Conservation (phyloP, 37 sponge, comb jelly and placozoan genomes). For the Ephydatia muelleri region DNA sequence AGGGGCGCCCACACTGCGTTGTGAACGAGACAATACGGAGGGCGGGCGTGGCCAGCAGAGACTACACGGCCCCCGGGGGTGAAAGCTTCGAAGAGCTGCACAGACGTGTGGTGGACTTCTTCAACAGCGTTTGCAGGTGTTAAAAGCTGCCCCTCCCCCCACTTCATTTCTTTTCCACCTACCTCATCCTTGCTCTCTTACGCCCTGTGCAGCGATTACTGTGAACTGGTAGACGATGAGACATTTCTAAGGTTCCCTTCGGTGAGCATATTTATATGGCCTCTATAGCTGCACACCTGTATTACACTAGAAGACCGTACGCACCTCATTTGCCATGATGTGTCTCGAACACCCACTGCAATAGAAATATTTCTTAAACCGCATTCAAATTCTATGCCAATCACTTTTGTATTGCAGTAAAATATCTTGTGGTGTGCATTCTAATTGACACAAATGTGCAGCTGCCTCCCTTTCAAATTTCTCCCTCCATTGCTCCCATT, state of each 20-base stretch:
- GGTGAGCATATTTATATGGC: too few species aligned
- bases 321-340: too few species aligned
- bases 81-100: constrained; percentile 7
- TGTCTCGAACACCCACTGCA: too few species aligned
- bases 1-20: constrained; percentile 11
- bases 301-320: too few species aligned
- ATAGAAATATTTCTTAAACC: too few species aligned
- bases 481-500: too few species aligned
- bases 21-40: constrained; percentile 1
- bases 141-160: background rate
- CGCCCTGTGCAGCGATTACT: background rate
- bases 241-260: background rate
- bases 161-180: too few species aligned
- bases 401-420: too few species aligned
- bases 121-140: constrained; percentile 6
- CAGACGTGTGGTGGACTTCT: constrained; percentile 5
- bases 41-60: constrained; percentile 4
- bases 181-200: background rate
- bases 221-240: background rate
- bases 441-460: too few species aligned
- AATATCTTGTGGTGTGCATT: too few species aligned
- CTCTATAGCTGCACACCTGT: too few species aligned
- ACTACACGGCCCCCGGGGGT: constrained; percentile 26
- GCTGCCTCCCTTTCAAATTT: background rate
- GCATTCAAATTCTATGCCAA: too few species aligned